A percentile compares a stretch with the other conserved stretches of the same genome.
These are phyloP conservation scores for Alloscopus bannaensis DNA, from an alignment of 2,888 invertebrate genomes.

Conservation along the genomic window DNA sequence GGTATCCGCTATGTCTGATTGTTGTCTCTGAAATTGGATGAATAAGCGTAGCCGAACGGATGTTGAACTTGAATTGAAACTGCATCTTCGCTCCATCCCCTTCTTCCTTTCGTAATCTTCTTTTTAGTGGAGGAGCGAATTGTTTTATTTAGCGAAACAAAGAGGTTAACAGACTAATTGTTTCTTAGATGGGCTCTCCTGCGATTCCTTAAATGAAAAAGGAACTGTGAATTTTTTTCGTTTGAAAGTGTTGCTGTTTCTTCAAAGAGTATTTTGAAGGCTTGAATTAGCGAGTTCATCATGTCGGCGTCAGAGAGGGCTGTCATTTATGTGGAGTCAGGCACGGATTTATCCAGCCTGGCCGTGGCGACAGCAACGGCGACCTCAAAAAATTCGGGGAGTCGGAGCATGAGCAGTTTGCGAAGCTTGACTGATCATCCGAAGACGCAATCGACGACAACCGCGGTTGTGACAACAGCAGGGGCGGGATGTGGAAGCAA, in stretches of 20 bases:
- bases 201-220: no score
- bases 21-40: slow-evolving; percentile 37
- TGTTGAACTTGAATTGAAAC: slow-evolving; percentile 62
- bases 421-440: slow-evolving; percentile 41
- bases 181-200: slow-evolving; percentile 1
- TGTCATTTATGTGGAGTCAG: slow-evolving; percentile 73
- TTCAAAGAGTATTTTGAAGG: not conserved
- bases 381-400: slow-evolving; percentile 13
- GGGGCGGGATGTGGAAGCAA: slow-evolving; percentile 63
- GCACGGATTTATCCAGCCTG: slow-evolving; percentile 63
- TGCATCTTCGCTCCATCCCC: slow-evolving; percentile 27
- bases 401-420: slow-evolving; percentile 32
- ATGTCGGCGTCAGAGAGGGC: slow-evolving; percentile 71
- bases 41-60: slow-evolving; percentile 50
- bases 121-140: no score
- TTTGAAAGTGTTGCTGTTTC: slow-evolving; percentile 24
- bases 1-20: slow-evolving; percentile 35
- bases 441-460: slow-evolving; percentile 49
- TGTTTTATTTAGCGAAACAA: slow-evolving; percentile 22
- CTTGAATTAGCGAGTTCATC: slow-evolving; percentile 1
- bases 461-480: slow-evolving; percentile 47
- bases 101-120: slow-evolving; percentile 18
- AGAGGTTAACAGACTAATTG: slow-evolving; percentile 41
- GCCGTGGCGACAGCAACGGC: slow-evolving; percentile 44
- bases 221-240: slow-evolving; percentile 29